Evolutionary conservation across 2,888 invertebrate species (phyloP).

Genomic region (Urechis unicinctus): DNA sequence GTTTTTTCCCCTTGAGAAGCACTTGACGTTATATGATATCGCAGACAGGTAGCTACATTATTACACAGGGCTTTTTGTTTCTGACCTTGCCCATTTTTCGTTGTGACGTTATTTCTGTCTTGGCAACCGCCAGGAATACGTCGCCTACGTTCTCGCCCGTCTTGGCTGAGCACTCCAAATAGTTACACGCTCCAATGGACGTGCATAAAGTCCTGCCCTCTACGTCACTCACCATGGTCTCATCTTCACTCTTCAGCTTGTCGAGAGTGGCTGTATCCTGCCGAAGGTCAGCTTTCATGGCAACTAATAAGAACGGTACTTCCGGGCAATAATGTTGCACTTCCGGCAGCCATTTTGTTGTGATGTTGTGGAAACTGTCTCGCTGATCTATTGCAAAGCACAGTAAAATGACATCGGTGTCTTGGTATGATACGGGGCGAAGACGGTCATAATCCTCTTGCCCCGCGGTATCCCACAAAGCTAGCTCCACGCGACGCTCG

Average conservation of each 20-base stretch:
- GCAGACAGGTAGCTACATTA: too few species aligned
- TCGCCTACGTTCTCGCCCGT: constrained; percentile 98
- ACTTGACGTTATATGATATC: too few species aligned
- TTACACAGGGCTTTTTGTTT: too few species aligned
- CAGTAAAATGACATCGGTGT: constrained; percentile 98
- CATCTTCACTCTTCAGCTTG: constrained; percentile 90
- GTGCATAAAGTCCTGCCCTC: constrained; percentile 97
- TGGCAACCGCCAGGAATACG: constrained; percentile 98
- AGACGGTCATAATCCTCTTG: constrained; percentile 96
- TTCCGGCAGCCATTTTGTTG: constrained; percentile 99
- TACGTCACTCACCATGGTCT: constrained; percentile 94
- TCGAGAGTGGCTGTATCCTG: constrained; percentile 51
- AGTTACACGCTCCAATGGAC: constrained; percentile 88
- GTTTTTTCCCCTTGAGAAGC: too few species aligned
- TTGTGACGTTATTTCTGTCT: too few species aligned
- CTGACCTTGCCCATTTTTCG: too few species aligned
- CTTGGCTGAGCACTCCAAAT: constrained; percentile 98
- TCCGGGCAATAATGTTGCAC: constrained; percentile 90
- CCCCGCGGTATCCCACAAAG: constrained; percentile 89
- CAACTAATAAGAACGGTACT: constrained; percentile 96
- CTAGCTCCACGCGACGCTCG: constrained; percentile 54
- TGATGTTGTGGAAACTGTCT: constrained; percentile 97
- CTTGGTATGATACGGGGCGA: constrained; percentile 91
- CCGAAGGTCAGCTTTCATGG: constrained; percentile 71
- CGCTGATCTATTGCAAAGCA: constrained; percentile 99